Conservation (phyloP, 1,140 invertebrate species). For the Cotesia typhae region DNA sequence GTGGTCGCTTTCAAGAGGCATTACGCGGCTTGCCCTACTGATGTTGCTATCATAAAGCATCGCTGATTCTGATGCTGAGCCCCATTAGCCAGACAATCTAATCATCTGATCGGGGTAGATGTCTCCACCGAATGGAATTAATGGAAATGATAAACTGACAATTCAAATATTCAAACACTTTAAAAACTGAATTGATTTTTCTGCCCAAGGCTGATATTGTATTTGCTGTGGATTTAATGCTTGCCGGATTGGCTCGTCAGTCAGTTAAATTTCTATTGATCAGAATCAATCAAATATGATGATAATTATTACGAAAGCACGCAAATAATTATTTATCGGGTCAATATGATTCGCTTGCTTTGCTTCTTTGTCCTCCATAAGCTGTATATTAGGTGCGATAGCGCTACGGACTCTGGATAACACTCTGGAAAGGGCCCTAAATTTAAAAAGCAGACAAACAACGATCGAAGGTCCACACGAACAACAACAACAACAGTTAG, state of each 20-base stretch:
- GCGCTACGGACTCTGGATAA: not conserved
- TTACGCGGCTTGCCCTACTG: not conserved
- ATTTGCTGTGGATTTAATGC: too few relatives aligned
- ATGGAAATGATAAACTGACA: too few relatives aligned
- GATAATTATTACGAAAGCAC: not conserved
- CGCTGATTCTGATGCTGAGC: not conserved
- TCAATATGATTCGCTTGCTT: not conserved
- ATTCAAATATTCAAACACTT: too few relatives aligned
- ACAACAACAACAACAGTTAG: too few relatives aligned
- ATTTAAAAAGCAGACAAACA: slow-evolving; percentile 29
- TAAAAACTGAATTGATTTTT: too few relatives aligned
- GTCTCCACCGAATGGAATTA: too few relatives aligned
- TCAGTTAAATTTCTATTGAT: too few relatives aligned
- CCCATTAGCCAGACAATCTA: slow-evolving; percentile 15
- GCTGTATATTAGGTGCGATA: not conserved
- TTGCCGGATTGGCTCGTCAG: too few relatives aligned
- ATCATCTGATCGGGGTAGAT: not conserved
- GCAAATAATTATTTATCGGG: not conserved
- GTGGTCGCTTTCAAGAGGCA: not conserved
- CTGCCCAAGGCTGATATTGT: too few relatives aligned
- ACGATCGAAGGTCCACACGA: not conserved
- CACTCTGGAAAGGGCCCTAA: slow-evolving; percentile 13
- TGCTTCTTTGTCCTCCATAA: not conserved
- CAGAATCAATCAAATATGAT: not conserved
- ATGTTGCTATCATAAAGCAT: not conserved